These are phyloP conservation scores for Peromyscus polionotus DNA, from an alignment of 2,113 vertebrate species.

Conservation along the genomic window DNA sequence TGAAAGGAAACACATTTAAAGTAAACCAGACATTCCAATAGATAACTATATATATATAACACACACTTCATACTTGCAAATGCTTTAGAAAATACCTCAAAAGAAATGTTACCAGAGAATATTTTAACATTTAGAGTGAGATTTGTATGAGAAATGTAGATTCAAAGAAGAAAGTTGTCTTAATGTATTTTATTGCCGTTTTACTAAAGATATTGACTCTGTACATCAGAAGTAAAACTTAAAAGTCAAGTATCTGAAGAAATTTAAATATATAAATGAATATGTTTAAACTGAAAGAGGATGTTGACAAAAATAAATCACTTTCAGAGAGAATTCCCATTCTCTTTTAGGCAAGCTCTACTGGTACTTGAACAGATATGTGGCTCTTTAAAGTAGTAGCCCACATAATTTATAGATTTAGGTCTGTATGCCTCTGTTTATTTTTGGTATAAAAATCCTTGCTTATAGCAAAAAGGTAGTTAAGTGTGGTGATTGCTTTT, in stretches of 20 bases:
- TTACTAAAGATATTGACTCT: conserved; percentile 68
- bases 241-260: conserved; percentile 70
- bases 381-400: conserved; percentile 64
- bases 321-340: conserved; percentile 76
- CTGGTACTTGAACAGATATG: conserved; percentile 68
- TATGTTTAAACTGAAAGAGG: conserved; percentile 73
- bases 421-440: conserved; percentile 72
- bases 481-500: conserved; percentile 66
- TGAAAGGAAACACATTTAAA: background rate
- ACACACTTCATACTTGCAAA: background rate
- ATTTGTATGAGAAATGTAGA: conserved; percentile 32
- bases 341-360: conserved; percentile 58
- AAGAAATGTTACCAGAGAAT: conserved; percentile 58
- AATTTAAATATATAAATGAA: conserved; percentile 77
- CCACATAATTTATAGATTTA: conserved; percentile 70
- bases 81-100: conserved; percentile 18
- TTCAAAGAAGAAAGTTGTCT: conserved; percentile 57
- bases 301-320: conserved; percentile 80
- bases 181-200: conserved; percentile 65
- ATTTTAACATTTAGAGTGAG: conserved; percentile 51
- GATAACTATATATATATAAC: background rate
- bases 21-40: conserved; percentile 9
- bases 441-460: conserved; percentile 69
- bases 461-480: conserved; percentile 63
- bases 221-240: conserved; percentile 67